phyloP scores from a whole-genome alignment of 2,113 vertebrate genomes.

The Aptenodytes forsteri region DNA sequence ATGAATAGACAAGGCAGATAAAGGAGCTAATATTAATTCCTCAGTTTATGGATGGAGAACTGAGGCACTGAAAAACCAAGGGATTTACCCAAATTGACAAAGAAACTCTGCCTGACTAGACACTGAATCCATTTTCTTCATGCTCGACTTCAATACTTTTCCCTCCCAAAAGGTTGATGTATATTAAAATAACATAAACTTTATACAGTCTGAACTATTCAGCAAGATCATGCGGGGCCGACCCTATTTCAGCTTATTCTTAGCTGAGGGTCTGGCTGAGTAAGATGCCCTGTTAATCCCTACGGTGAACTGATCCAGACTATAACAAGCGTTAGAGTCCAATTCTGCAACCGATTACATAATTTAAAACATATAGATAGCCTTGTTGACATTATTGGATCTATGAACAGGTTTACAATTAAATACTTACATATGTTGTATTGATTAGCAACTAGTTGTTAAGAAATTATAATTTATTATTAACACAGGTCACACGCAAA shows the following conservation, averaged over 20 bases:
- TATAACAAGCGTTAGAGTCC: background rate
- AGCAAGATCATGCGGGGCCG: background rate
- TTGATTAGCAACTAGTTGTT: background rate
- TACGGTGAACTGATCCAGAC: background rate
- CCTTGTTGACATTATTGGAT: background rate
- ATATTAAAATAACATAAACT: conserved; percentile 32
- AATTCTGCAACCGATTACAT: background rate
- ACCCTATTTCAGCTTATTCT: background rate
- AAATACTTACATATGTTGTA: background rate
- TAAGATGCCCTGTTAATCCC: background rate
- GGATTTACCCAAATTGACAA: conserved; percentile 45
- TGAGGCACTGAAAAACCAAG: conserved; percentile 47
- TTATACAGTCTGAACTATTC: background rate
- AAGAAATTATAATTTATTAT: background rate
- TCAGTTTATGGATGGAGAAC: conserved; percentile 38
- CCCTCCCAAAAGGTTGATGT: background rate
- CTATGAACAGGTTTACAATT: background rate
- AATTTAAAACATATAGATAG: background rate
- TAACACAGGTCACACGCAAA: background rate
- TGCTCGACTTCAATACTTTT: conserved; percentile 9
- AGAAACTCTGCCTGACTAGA: conserved; percentile 9
- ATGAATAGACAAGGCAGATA: conserved; percentile 45
- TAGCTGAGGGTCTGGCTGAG: background rate
- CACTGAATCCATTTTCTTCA: conserved; percentile 17
- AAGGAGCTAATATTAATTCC: conserved; percentile 59